A percentile compares a stretch with the other conserved stretches of the same genome.
phyloP scores from a whole-genome alignment of 2,113 vertebrate genomes.

The Phalacrocorax aristotelis region DNA sequence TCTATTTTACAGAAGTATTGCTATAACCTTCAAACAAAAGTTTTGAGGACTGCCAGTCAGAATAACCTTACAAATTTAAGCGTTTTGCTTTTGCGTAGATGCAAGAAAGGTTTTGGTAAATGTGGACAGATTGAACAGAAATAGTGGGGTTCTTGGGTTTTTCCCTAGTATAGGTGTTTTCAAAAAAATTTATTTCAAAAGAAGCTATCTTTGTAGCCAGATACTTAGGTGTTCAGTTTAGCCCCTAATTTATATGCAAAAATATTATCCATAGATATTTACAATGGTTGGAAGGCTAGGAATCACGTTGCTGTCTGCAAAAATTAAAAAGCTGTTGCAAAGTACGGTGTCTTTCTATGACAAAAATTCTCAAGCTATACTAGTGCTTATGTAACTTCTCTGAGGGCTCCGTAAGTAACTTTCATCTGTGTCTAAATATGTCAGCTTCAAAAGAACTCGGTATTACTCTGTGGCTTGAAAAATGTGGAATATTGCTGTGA shows the following conservation, averaged over 20 bases:
- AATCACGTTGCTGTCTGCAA: neutral
- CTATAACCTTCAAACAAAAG: neutral
- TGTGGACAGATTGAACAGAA: neutral
- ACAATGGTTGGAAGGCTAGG: neutral
- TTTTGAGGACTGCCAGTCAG: neutral
- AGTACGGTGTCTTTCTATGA: neutral
- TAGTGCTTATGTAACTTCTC: neutral
- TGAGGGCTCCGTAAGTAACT: neutral
- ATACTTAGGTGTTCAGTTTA: neutral
- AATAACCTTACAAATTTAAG: neutral
- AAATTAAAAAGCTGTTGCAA: neutral
- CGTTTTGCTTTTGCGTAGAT: neutral
- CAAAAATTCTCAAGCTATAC: neutral
- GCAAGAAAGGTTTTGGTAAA: neutral
- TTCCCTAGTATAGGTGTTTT: neutral
- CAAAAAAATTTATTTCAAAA: neutral
- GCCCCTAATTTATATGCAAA: neutral
- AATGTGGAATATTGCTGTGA: neutral
- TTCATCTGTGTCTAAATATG: neutral
- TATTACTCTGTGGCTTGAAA: neutral
- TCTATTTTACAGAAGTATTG: neutral
- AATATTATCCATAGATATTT: neutral
- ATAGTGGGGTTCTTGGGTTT: neutral
- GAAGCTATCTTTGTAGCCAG: neutral
- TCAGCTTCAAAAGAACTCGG: neutral